These are phyloP conservation scores for Dallia pectoralis DNA, from an alignment of 2,797 vertebrate species.

Conservation along the genomic window DNA sequence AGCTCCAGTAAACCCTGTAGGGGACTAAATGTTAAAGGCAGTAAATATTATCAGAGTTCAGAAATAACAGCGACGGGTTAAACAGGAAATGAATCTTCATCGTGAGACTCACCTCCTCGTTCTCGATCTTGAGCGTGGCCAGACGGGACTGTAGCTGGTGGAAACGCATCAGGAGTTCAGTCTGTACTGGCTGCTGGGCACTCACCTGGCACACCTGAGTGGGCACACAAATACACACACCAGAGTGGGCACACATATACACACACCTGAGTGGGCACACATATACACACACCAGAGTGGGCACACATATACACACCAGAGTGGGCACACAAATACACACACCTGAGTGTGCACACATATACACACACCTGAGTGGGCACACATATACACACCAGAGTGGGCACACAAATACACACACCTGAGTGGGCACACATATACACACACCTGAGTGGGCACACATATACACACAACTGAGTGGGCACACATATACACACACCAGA, in stretches of 20 bases:
- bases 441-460: slow-evolving; percentile 77
- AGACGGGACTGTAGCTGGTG: slow-evolving; percentile 97
- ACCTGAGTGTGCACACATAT: slow-evolving; percentile 72
- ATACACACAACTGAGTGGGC: slow-evolving; percentile 84
- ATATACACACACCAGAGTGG: slow-evolving; percentile 92
- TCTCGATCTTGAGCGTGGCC: slow-evolving; percentile 96
- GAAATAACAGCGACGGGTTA: background rate
- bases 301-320: no score
- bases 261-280: slow-evolving; percentile 93
- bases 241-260: slow-evolving; percentile 58
- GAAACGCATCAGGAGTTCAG: slow-evolving; percentile 93
- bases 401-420: no score
- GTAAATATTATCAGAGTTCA: no score
- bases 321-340: slow-evolving; percentile 97
- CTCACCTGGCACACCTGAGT: slow-evolving; percentile 96
- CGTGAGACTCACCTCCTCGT: slow-evolving; percentile 88
- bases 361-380: slow-evolving; percentile 87
- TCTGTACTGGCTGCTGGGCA: slow-evolving; percentile 97
- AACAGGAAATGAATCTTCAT: background rate
- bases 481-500: slow-evolving; percentile 95
- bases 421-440: slow-evolving; percentile 97
- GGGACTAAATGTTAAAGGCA: no score
- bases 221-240: slow-evolving; percentile 69
- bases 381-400: slow-evolving; percentile 94
- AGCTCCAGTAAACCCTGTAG: no score